Conservation (phyloP, 2,797 vertebrate species). For the Lepilemur ruficaudatus region DNA sequence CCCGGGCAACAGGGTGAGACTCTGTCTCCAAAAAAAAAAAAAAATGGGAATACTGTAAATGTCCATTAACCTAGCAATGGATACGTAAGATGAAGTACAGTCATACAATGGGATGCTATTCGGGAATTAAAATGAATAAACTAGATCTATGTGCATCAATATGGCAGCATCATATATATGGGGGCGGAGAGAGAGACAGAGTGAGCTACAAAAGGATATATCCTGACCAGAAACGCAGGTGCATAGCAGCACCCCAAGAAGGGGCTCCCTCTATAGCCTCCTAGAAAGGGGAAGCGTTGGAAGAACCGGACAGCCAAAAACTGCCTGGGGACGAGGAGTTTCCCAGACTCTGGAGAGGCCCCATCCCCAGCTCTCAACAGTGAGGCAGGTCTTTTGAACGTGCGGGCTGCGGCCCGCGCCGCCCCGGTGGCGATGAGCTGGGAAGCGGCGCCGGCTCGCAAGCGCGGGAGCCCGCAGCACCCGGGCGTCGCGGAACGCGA, state of each 20-base stretch:
- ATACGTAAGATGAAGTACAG: neutral
- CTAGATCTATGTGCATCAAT: neutral
- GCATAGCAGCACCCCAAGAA: neutral
- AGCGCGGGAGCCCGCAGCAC: constrained; percentile 78
- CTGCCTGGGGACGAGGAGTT: neutral
- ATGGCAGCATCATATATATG: neutral
- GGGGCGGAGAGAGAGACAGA: neutral
- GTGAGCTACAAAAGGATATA: neutral
- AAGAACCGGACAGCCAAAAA: constrained; percentile 27
- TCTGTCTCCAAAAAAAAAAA: too few relatives aligned
- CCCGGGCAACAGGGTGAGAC: too few relatives aligned
- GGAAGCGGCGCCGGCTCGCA: constrained; percentile 54
- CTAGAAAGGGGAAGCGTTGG: neutral
- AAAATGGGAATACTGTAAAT: too few relatives aligned
- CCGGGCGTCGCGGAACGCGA: constrained; percentile 77
- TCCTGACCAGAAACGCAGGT: neutral
- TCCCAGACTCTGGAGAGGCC: neutral
- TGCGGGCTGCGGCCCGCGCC: constrained; percentile 54
- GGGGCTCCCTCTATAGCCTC: neutral
- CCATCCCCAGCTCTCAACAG: neutral
- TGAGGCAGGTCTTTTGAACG: constrained; percentile 23
- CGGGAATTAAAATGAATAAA: neutral
- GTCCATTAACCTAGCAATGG: neutral
- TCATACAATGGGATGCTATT: neutral
- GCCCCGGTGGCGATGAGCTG: constrained; percentile 70